Evolutionary conservation across 2,113 vertebrate species (phyloP).

Genomic region (Megalops atlanticus): DNA sequence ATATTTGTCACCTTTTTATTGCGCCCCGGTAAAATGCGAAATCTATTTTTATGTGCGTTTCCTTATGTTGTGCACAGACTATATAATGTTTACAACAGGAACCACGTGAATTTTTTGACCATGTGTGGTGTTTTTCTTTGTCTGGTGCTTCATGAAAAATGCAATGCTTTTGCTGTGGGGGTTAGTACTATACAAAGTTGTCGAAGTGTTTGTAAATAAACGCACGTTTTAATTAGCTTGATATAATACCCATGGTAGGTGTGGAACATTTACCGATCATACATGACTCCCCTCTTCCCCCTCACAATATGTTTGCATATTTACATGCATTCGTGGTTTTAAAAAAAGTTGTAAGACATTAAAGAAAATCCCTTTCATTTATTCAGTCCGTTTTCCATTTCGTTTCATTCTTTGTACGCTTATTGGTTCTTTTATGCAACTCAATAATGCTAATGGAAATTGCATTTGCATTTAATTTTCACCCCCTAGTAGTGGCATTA

Average conservation of each 20-base stretch:
- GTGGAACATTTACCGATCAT: not conserved
- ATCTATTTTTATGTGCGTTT: too few species aligned
- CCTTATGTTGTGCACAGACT: not conserved
- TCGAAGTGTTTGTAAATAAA: not conserved
- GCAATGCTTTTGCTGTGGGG: not conserved
- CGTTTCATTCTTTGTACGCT: not conserved
- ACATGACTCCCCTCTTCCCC: not conserved
- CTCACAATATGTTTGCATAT: too few species aligned
- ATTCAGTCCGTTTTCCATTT: not conserved
- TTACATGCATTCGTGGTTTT: too few species aligned
- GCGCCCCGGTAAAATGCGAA: too few species aligned
- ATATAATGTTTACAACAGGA: slow-evolving; percentile 16
- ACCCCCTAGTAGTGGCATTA: not conserved
- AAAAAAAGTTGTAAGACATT: too few species aligned
- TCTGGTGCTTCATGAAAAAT: slow-evolving; percentile 39
- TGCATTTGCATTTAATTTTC: not conserved
- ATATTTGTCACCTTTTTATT: too few species aligned
- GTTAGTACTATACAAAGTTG: not conserved
- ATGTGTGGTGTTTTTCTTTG: slow-evolving; percentile 43
- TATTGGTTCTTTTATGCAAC: not conserved
- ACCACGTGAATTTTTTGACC: slow-evolving; percentile 51
- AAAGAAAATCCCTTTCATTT: too few species aligned
- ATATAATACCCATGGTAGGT: not conserved
- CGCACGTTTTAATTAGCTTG: not conserved
- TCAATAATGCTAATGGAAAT: not conserved